Conservation (phyloP, 1,140 invertebrate species). For the Magallana angulata region DNA sequence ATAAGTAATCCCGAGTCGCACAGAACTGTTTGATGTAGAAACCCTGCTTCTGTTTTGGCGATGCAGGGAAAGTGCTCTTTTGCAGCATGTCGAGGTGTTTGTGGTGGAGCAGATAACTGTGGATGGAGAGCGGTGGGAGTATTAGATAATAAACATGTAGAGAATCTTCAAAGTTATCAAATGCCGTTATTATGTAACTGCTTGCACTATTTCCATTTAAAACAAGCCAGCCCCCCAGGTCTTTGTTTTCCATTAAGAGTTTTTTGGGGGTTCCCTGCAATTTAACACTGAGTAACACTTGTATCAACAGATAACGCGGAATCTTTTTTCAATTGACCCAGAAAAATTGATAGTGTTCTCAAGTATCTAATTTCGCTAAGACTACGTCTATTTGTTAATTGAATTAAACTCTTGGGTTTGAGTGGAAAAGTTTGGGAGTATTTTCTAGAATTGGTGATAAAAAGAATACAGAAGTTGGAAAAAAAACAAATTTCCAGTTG, state of each 20-base stretch:
- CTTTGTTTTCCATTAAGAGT: neutral
- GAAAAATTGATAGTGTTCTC: constrained; percentile 5
- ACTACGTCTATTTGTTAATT: too few relatives aligned
- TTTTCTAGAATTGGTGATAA: too few relatives aligned
- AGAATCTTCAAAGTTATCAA: neutral
- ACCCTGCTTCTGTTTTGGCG: neutral
- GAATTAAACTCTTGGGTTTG: too few relatives aligned
- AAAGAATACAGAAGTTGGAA: neutral
- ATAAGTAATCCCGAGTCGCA: neutral
- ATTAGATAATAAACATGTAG: constrained; percentile 19
- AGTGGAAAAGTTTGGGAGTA: too few relatives aligned
- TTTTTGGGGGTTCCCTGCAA: neutral
- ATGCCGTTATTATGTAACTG: neutral
- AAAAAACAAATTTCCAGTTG: neutral
- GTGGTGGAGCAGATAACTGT: neutral
- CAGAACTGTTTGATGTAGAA: constrained; percentile 1
- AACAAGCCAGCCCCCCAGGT: neutral
- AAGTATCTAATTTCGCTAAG: neutral
- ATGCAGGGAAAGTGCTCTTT: neutral
- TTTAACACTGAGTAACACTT: neutral
- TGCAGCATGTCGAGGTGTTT: constrained; percentile 23
- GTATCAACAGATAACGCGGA: neutral
- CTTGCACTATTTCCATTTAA: neutral
- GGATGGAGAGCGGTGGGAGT: neutral
- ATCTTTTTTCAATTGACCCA: neutral